These are phyloP conservation scores for Myiagra hebetior DNA, from an alignment of 2,113 vertebrate species.

Conservation along the genomic window DNA sequence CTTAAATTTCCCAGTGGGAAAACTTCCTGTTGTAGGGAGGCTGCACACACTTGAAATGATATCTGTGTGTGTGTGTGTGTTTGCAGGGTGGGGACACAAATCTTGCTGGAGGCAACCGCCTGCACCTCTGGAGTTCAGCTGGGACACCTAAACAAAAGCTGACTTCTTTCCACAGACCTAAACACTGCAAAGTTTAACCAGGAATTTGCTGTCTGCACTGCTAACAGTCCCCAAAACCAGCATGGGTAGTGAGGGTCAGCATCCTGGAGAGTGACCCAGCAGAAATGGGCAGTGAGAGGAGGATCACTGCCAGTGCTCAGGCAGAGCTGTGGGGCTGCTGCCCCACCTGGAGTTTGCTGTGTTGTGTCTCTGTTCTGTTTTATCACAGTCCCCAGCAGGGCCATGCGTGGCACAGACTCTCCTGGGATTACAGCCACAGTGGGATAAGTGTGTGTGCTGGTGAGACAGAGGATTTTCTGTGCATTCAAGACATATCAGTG, in stretches of 20 bases:
- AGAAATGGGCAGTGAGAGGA: neutral
- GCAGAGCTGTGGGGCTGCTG: neutral
- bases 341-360: neutral
- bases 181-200: neutral
- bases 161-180: neutral
- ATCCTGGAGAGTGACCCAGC: neutral
- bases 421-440: neutral
- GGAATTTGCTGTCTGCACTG: neutral
- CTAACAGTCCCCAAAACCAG: neutral
- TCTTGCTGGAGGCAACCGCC: neutral
- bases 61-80: rapidly evolving
- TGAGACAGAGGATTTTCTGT: constrained; percentile 39
- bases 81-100: neutral
- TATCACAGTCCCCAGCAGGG: rapidly evolving
- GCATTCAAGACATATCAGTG: neutral
- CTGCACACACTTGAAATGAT: neutral
- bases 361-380: neutral
- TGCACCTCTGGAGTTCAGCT: neutral
- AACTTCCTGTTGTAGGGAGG: neutral
- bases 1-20: neutral
- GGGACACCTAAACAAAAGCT: neutral
- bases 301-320: neutral
- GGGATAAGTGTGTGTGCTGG: neutral
- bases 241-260: rapidly evolving
- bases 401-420: rapidly evolving